These are phyloP conservation scores for Phortica magna DNA, from an alignment of 2,888 invertebrate genomes.

Conservation along the genomic window DNA sequence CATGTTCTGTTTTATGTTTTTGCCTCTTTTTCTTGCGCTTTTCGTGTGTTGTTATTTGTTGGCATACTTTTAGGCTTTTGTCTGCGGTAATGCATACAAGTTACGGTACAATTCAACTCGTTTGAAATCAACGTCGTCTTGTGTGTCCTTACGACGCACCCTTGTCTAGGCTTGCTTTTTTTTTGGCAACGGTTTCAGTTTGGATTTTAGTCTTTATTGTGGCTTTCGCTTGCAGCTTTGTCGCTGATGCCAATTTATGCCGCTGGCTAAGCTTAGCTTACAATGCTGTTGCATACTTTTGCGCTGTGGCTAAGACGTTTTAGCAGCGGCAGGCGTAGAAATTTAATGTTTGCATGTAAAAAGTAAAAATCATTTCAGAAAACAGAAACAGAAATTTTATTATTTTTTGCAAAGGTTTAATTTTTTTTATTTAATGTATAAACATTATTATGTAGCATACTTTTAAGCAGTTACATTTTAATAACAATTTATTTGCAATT, in stretches of 20 bases:
- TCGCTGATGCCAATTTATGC: background rate
- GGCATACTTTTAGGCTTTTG: background rate
- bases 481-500: too few species aligned
- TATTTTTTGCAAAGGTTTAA: too few species aligned
- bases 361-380: too few species aligned
- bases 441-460: too few species aligned
- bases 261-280: background rate
- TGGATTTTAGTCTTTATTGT: background rate
- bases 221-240: background rate
- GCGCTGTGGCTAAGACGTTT: background rate
- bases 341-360: too few species aligned
- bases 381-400: too few species aligned
- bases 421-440: too few species aligned
- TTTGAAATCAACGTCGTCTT: background rate
- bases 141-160: too few species aligned
- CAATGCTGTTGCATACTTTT: background rate
- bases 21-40: too few species aligned
- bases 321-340: background rate
- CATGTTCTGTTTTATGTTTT: background rate
- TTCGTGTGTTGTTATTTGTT: background rate
- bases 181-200: background rate
- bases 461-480: too few species aligned
- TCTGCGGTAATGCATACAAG: background rate
- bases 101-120: background rate
- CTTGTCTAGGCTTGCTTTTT: too few species aligned